phyloP scores from a whole-genome alignment of 2,888 invertebrate genomes.

The Exocentrus adspersus region DNA sequence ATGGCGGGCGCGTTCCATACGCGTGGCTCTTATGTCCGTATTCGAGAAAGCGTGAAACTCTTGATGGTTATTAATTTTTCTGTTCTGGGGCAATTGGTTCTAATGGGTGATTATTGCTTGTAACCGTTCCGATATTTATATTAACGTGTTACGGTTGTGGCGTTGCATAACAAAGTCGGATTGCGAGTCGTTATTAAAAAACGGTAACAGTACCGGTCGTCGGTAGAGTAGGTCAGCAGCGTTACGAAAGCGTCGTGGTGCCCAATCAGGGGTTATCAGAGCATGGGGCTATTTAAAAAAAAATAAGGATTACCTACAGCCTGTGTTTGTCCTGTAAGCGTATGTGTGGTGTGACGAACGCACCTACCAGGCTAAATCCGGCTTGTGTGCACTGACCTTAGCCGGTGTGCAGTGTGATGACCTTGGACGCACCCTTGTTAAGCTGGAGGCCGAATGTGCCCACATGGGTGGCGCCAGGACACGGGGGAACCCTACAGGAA shows the following conservation, averaged over 20 bases:
- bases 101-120: not conserved
- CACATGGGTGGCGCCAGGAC: too few relatives aligned
- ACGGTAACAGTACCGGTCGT: not conserved
- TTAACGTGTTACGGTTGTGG: not conserved
- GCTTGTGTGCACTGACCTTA: slow-evolving; percentile 40
- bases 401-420: slow-evolving; percentile 33
- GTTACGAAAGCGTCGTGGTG: not conserved
- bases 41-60: not conserved
- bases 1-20: too few relatives aligned
- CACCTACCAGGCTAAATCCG: slow-evolving; percentile 30
- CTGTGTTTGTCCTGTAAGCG: slow-evolving; percentile 18
- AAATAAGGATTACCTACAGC: too few relatives aligned
- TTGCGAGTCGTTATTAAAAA: not conserved
- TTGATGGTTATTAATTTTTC: not conserved
- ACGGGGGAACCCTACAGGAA: too few relatives aligned
- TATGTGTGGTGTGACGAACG: slow-evolving; percentile 32
- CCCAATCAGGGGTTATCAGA: too few relatives aligned
- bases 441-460: slow-evolving; percentile 18
- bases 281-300: too few relatives aligned
- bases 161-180: not conserved
- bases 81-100: slow-evolving; percentile 6
- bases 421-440: slow-evolving; percentile 37
- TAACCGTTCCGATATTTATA: too few relatives aligned
- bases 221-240: not conserved
- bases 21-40: too few relatives aligned